Conservation (phyloP, 2,797 vertebrate species). For the Hephaestus fuliginosus region DNA sequence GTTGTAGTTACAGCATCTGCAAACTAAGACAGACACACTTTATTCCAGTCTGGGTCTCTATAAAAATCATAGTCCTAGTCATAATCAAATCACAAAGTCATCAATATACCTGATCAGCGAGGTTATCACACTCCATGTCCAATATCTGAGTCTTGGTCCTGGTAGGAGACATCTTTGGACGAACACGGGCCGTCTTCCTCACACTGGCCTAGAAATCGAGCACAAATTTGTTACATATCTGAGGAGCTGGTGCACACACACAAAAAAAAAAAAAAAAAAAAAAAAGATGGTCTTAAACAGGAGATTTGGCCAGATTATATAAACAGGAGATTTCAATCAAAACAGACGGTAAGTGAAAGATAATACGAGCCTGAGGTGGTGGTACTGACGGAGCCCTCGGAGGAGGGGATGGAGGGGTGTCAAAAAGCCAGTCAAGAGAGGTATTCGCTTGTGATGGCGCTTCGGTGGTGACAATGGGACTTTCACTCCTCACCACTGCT, state of each 20-base stretch:
- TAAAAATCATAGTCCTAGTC: neutral
- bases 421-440: slow-evolving; percentile 73
- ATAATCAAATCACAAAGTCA: too few species aligned
- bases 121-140: slow-evolving; percentile 77
- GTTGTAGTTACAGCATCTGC: slow-evolving; percentile 82
- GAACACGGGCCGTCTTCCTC: neutral
- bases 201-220: slow-evolving; percentile 47
- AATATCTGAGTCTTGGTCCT: slow-evolving; percentile 63
- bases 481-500: slow-evolving; percentile 3
- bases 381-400: neutral
- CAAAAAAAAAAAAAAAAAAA: neutral
- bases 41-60: neutral
- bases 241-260: neutral
- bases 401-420: slow-evolving; percentile 48
- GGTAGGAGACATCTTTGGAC: slow-evolving; percentile 14
- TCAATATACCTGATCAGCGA: slow-evolving; percentile 75
- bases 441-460: slow-evolving; percentile 39
- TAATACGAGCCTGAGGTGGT: slow-evolving; percentile 34
- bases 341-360: neutral
- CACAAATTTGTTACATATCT: neutral
- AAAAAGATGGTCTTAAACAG: neutral
- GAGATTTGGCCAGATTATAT: neutral
- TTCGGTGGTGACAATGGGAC: neutral
- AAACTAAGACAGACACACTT: slow-evolving; percentile 82
- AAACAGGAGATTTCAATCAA: neutral